Evolutionary conservation across 2,797 vertebrate species (phyloP), one percentile per base, ranked within the genome.

Genomic region (Rachycentron canadum): DNA sequence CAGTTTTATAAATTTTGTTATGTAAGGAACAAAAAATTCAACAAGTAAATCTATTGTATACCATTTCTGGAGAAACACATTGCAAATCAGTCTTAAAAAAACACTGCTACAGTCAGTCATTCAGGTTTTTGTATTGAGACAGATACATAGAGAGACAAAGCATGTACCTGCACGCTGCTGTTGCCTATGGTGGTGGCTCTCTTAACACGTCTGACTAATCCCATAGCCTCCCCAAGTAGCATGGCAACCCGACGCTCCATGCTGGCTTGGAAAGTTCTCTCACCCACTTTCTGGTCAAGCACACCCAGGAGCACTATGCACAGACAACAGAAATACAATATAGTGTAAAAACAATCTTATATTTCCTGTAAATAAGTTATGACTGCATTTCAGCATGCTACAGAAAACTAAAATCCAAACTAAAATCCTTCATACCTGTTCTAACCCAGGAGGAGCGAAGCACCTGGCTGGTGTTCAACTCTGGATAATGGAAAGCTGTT

Each of bases 361-460:
- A n/a, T 59, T 64, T 14, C 7, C 23, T 69, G 40, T 38, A 30
- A 40, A 4, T 40, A 19, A 19, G n/a, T 8, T 38, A n/a, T 9
- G 56, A 52, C 12, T 41, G 16, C 10, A 56, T 62, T 74, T 58
- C 34, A 40, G 2, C 10, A 40, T 8, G 26, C 11, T 7, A 53
- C 7, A 41, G 68, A 52, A 61, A 56, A 17, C 3, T 3, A 32
- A 32, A 32, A 32, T 32, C 32, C 32, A 32, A 78, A 34, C 14
- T 41, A 25, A 45, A 76, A 74, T 23, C n/a, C 2, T 34, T 12
- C 21, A 38, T 95, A 99, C 98, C 97, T 96, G 98, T 99, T 95
- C 92, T 96, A 70, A 99, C 95, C 98, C 98, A 99, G 13, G 98
- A 98, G 53, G 96, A 97, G 80, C 97, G 97, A 88, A 99, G 95